phyloP scores from a whole-genome alignment of 2,113 vertebrate genomes.

The Equus przewalskii region DNA sequence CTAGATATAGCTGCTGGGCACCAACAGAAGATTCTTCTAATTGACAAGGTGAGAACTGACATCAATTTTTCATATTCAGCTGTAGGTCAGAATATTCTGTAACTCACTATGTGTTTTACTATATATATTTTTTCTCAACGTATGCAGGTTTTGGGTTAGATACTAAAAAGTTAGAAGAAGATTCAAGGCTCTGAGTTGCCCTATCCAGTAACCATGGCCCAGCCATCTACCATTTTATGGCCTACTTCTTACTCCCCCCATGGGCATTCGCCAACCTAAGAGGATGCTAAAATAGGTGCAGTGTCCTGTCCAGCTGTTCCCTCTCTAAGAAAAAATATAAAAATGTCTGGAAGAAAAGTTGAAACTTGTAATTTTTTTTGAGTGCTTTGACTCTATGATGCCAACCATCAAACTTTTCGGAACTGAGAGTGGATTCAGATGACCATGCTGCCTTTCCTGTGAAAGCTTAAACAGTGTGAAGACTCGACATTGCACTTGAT shows the following conservation, averaged over 20 bases:
- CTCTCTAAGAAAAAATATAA: background rate
- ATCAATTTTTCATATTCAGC: rapidly evolving
- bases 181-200: background rate
- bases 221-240: background rate
- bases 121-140: background rate
- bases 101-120: background rate
- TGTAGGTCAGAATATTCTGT: background rate
- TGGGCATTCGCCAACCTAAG: rapidly evolving
- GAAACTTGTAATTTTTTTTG: rapidly evolving
- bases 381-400: background rate
- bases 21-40: background rate
- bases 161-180: background rate
- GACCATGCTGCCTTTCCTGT: rapidly evolving
- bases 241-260: background rate
- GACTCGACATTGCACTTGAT: rapidly evolving
- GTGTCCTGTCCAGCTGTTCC: background rate
- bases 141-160: background rate
- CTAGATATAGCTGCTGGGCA: too few species aligned
- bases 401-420: background rate
- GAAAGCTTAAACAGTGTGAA: too few species aligned
- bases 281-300: rapidly evolving
- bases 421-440: too few species aligned
- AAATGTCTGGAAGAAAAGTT: background rate
- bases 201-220: background rate
- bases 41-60: background rate